Conservation (phyloP, 2,888 invertebrate genomes). For the Elysia crispata region DNA sequence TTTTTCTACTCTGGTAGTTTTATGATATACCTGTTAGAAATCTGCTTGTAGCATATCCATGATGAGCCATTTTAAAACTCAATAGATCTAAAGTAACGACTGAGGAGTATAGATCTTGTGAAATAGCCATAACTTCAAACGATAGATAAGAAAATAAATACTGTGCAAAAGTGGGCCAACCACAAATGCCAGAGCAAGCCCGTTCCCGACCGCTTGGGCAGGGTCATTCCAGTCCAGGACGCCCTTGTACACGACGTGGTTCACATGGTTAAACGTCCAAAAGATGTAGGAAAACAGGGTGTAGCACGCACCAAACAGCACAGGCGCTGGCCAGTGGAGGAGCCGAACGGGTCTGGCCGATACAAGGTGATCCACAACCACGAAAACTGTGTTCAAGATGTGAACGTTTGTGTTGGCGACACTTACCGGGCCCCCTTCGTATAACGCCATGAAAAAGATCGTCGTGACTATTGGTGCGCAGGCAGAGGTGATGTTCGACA, state of each 20-base stretch:
- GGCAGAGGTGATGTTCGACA: slow-evolving; percentile 59
- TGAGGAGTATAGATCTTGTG: slow-evolving; percentile 1
- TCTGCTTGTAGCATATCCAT: too few species aligned
- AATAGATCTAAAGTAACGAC: too few species aligned
- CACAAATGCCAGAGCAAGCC: slow-evolving; percentile 53
- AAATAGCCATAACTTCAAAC: slow-evolving; percentile 16
- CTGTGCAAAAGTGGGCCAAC: slow-evolving; percentile 30
- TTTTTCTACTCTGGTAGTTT: too few species aligned
- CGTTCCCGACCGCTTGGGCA: slow-evolving; percentile 53
- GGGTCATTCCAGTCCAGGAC: slow-evolving; percentile 73
- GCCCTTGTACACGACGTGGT: slow-evolving; percentile 66
- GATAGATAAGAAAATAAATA: slow-evolving; percentile 32
- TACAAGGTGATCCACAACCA: slow-evolving; percentile 60
- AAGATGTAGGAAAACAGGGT: slow-evolving; percentile 62
- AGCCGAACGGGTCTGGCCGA: slow-evolving; percentile 64
- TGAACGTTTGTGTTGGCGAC: slow-evolving; percentile 62
- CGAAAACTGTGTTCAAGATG: slow-evolving; percentile 60
- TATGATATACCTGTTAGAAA: too few species aligned
- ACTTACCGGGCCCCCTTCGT: slow-evolving; percentile 48
- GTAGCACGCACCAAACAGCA: slow-evolving; percentile 61
- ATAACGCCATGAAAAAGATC: slow-evolving; percentile 65
- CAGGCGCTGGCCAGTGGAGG: slow-evolving; percentile 61
- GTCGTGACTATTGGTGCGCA: slow-evolving; percentile 64
- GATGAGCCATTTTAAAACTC: too few species aligned
- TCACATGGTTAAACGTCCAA: slow-evolving; percentile 64